Conservation (phyloP, 2,113 vertebrate genomes). For the Coturnix japonica region DNA sequence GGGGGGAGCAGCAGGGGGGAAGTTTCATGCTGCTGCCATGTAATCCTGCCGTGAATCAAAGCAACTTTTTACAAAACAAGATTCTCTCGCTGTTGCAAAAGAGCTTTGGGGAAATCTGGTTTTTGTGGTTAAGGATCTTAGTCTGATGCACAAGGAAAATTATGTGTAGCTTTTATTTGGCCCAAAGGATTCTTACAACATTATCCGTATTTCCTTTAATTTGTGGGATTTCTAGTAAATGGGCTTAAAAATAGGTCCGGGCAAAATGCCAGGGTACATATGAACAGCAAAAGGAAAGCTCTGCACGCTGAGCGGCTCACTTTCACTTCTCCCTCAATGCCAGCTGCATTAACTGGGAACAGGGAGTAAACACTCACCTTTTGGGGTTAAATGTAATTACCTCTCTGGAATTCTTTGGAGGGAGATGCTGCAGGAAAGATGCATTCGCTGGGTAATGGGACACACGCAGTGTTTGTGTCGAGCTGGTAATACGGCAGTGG, state of each 20-base stretch:
- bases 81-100: slow-evolving; percentile 37
- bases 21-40: neutral
- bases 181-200: slow-evolving; percentile 81
- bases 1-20: neutral
- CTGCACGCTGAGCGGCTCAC: slow-evolving; percentile 32
- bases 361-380: neutral
- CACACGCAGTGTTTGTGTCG: fast-evolving
- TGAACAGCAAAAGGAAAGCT: slow-evolving; percentile 52
- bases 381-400: neutral
- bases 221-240: slow-evolving; percentile 87
- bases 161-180: slow-evolving; percentile 73
- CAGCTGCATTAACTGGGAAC: neutral
- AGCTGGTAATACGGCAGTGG: neutral
- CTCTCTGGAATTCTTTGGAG: neutral
- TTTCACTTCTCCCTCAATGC: slow-evolving; percentile 56
- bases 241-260: slow-evolving; percentile 84
- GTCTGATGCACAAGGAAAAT: slow-evolving; percentile 52
- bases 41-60: slow-evolving; percentile 64
- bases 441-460: neutral
- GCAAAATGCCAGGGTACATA: slow-evolving; percentile 76
- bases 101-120: slow-evolving; percentile 69
- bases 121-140: slow-evolving; percentile 74
- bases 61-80: slow-evolving; percentile 68
- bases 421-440: neutral
- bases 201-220: slow-evolving; percentile 84